Evolutionary conservation across 1,140 invertebrate genomes (phyloP).

Genomic region (Andricus grossulariae): DNA sequence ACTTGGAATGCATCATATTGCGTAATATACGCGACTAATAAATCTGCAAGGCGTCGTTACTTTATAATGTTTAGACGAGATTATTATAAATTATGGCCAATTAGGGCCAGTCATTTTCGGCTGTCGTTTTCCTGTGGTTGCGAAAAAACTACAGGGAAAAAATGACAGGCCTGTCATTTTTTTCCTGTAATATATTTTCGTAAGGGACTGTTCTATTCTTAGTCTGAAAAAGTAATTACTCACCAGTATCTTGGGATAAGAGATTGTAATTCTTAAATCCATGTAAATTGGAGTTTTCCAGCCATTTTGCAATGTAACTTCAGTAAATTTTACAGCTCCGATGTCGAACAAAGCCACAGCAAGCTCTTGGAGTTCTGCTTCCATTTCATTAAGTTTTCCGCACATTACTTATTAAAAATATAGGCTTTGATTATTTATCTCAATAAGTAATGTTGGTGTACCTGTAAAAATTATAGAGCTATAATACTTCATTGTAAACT

Average conservation of each 20-base stretch:
- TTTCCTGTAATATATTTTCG: too few relatives aligned
- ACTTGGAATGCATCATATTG: too few relatives aligned
- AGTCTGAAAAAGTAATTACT: conserved; percentile 31
- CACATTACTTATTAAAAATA: background rate
- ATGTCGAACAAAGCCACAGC: conserved; percentile 78
- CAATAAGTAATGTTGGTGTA: background rate
- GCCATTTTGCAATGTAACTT: conserved; percentile 93
- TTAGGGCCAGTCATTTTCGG: too few relatives aligned
- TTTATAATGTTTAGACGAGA: too few relatives aligned
- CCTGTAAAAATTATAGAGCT: too few relatives aligned
- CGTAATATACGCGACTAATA: too few relatives aligned
- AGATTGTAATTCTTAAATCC: conserved; percentile 91
- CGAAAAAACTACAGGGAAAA: too few relatives aligned
- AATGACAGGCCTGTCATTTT: too few relatives aligned
- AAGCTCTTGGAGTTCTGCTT: conserved; percentile 70
- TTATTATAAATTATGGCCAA: too few relatives aligned
- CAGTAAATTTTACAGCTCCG: conserved; percentile 91
- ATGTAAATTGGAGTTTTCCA: conserved; percentile 95
- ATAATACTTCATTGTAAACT: too few relatives aligned
- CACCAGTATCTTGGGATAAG: conserved; percentile 90
- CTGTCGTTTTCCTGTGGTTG: too few relatives aligned
- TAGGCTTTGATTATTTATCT: background rate
- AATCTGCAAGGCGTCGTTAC: too few relatives aligned
- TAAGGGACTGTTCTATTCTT: background rate
- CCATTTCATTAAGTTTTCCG: conserved; percentile 42